phyloP scores from a whole-genome alignment of 2,888 invertebrate genomes.

The Archaeoteleia sp. region DNA sequence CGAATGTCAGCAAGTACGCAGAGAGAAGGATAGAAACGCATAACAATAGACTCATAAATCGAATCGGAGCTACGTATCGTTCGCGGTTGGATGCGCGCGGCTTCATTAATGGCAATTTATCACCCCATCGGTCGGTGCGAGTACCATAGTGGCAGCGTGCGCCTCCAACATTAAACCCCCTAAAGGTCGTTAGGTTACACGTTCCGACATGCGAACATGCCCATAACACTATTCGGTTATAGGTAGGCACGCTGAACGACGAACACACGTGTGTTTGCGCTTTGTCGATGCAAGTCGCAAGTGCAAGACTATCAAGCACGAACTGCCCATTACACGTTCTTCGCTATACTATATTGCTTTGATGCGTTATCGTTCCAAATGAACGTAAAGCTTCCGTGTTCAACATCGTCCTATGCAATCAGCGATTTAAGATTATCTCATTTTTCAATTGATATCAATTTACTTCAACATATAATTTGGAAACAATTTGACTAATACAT shows the following conservation, averaged over 20 bases:
- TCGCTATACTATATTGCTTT: slow-evolving; percentile 35
- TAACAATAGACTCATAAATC: slow-evolving; percentile 57
- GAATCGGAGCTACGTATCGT: slow-evolving; percentile 53
- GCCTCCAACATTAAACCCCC: slow-evolving; percentile 66
- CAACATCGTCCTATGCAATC: slow-evolving; percentile 12
- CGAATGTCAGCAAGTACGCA: slow-evolving; percentile 25
- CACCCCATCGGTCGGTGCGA: slow-evolving; percentile 62
- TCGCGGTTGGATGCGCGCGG: slow-evolving; percentile 56
- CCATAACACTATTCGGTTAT: slow-evolving; percentile 70
- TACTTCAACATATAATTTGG: too few species aligned
- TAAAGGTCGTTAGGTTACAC: slow-evolving; percentile 71
- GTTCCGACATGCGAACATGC: slow-evolving; percentile 72
- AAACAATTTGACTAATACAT: too few species aligned
- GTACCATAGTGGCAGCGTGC: slow-evolving; percentile 47
- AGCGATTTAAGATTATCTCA: too few species aligned
- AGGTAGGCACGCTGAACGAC: slow-evolving; percentile 49
- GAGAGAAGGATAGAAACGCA: slow-evolving; percentile 11
- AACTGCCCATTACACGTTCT: slow-evolving; percentile 46
- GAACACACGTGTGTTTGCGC: slow-evolving; percentile 54
- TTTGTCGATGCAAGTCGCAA: slow-evolving; percentile 35
- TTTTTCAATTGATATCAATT: too few species aligned
- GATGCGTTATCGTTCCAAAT: slow-evolving; percentile 36
- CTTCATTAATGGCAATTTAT: slow-evolving; percentile 71
- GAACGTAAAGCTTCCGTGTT: slow-evolving; percentile 27
- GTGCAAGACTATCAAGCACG: slow-evolving; percentile 44